A percentile compares a stretch with the other conserved stretches of the same genome.
Evolutionary conservation across 2,797 vertebrate species (phyloP).

Genomic region (Paguma larvata): DNA sequence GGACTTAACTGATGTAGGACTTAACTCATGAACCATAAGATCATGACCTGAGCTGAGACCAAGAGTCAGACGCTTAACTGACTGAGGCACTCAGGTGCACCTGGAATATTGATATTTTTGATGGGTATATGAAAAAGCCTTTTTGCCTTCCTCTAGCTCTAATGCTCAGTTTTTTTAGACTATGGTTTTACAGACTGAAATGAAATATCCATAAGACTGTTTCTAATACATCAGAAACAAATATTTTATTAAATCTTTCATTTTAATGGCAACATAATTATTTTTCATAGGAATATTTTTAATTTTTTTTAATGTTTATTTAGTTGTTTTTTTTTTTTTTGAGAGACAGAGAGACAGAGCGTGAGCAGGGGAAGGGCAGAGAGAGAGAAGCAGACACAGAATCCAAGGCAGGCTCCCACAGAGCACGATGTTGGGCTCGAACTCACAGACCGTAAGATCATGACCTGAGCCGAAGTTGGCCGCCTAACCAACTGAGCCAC

Average conservation of each 20-base stretch:
- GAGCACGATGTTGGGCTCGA: no score
- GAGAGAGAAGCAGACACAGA: no score
- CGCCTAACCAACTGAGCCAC: no score
- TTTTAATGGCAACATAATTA: neutral
- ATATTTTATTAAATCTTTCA: slow-evolving; percentile 32
- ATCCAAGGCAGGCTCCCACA: no score
- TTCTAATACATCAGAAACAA: neutral
- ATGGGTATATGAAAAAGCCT: neutral
- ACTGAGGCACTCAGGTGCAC: neutral
- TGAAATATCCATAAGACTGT: neutral
- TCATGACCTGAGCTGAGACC: neutral
- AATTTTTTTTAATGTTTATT: no score
- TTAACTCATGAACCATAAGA: neutral
- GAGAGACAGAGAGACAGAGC: no score
- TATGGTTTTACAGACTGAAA: neutral
- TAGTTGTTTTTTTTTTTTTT: no score
- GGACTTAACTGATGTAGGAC: neutral
- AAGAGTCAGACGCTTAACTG: neutral
- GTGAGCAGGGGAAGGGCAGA: no score
- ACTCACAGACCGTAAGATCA: no score
- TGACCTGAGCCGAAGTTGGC: no score
- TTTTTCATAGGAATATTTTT: neutral
- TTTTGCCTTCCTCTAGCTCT: neutral
- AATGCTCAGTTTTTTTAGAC: neutral
- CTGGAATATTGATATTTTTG: neutral